These are phyloP conservation scores for Cryptops parisi DNA, from an alignment of 2,888 invertebrate genomes.

Conservation along the genomic window DNA sequence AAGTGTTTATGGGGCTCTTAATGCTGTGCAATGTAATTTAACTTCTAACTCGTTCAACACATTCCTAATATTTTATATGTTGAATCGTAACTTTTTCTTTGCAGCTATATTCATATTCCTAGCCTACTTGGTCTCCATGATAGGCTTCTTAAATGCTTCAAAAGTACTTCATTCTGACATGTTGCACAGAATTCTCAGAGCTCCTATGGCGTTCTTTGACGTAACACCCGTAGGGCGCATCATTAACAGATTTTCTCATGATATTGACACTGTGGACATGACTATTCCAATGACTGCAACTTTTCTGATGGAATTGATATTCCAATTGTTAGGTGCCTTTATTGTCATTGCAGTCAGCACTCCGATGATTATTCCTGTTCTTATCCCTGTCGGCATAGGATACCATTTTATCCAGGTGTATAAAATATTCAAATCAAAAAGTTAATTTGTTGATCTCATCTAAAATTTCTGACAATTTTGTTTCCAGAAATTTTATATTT, in stretches of 20 bases:
- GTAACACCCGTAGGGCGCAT: slow-evolving; percentile 18
- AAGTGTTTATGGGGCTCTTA: slow-evolving; percentile 78
- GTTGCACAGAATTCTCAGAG: slow-evolving; percentile 15
- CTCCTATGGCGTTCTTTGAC: slow-evolving; percentile 19
- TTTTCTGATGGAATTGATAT: slow-evolving; percentile 5
- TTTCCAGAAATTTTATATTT: slow-evolving; percentile 34
- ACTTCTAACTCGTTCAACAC: neutral
- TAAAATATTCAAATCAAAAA: neutral
- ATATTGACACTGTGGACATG: slow-evolving; percentile 25
- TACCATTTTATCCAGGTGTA: slow-evolving; percentile 19
- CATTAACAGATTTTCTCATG: slow-evolving; percentile 24
- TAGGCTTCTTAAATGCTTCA: neutral
- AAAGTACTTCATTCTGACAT: slow-evolving; percentile 15
- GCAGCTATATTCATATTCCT: neutral
- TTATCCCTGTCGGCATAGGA: slow-evolving; percentile 11
- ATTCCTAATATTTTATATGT: too few relatives aligned
- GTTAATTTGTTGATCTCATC: neutral
- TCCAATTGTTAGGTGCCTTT: slow-evolving; percentile 8
- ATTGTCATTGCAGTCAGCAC: slow-evolving; percentile 14
- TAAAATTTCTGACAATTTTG: neutral
- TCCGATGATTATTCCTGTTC: slow-evolving; percentile 6
- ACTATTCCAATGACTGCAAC: slow-evolving; percentile 19
- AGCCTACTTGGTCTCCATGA: neutral
- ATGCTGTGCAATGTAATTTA: slow-evolving; percentile 50
- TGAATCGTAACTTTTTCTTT: too few relatives aligned